Percentiles rank a stretch among this genome's conserved stretches.
These are phyloP conservation scores for Stegodyphus mimosarum DNA, from an alignment of 1,140 invertebrate species.

Conservation along the genomic window DNA sequence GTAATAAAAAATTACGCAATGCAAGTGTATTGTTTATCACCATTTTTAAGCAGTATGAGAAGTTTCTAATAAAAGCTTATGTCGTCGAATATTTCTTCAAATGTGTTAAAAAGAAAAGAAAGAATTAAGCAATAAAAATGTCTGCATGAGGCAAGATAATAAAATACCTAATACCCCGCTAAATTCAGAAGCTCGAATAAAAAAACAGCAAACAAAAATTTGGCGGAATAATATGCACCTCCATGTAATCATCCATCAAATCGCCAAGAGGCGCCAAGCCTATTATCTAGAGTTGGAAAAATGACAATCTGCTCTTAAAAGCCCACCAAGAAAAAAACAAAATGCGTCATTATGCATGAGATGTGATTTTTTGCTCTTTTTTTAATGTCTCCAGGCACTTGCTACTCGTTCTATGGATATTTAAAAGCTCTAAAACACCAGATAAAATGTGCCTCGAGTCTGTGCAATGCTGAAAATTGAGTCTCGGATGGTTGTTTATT, in stretches of 20 bases:
- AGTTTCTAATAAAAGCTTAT: no score
- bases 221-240: constrained; percentile 3
- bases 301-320: constrained; percentile 20
- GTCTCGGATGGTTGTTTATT: background rate
- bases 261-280: background rate
- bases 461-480: no score
- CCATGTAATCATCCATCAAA: constrained; percentile 20
- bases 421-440: constrained; percentile 13
- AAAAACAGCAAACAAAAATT: background rate
- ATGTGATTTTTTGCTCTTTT: background rate
- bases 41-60: no score
- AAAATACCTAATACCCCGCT: constrained; percentile 2
- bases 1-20: no score
- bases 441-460: background rate
- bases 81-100: no score
- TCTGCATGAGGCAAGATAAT: constrained; percentile 16
- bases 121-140: background rate
- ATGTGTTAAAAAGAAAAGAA: no score
- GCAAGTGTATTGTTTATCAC: no score
- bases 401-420: background rate
- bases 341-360: constrained; percentile 14
- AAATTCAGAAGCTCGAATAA: background rate
- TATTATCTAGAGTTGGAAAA: constrained; percentile 17
- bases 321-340: background rate
- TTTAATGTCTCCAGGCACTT: background rate